Evolutionary conservation across 1,140 invertebrate species (phyloP), one percentile per base, ranked within the genome.

Genomic region (Drosophila ironensis): DNA sequence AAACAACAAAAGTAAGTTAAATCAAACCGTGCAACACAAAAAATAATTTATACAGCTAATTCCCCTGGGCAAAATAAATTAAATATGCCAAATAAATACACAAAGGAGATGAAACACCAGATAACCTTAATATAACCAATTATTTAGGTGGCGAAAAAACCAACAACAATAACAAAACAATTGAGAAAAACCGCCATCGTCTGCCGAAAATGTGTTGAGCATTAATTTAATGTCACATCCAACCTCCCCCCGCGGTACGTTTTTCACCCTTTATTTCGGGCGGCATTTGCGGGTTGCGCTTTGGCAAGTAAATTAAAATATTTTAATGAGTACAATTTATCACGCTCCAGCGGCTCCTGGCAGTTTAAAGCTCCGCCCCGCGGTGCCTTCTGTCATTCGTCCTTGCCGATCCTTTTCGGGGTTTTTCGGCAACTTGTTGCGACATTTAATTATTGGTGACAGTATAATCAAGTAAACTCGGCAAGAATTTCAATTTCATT

Each of bases 291-390:
- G 60, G 57, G 57, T 40, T 45, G 60, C 78, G 53, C 69, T 66
- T 72, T 72, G 52, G 60, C 60, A 75, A 87, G 82, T 84, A 87
- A 87, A 87, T 87, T 87, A 87, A 87, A 87, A 87, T 87, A 87
- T 87, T 87, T 87, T 87, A 87, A 87, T 87, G 84, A 87, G 84
- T 72, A 82, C 77, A 87, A 82, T 87, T 87, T 82, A 87, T 78
- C 78, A 87, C 64, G 69, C 57, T 60, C 52, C 74, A 46, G 63
- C 66, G 56, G 22, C 37, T 42, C 45, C 45, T 53, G 69, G 51
- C 59, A 45, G 52, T 67, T 74, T 60, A 73, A 73, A 66, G 35
- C 30, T 11, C n/a, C 11, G 2, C 11, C 63, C 16, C 53, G n/a
- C 37, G 25, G 16, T 56, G 66, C 42, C 64, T 47, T 59, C n/a